phyloP scores from a whole-genome alignment of 2,797 vertebrate species.

The Sorex maritimensis region DNA sequence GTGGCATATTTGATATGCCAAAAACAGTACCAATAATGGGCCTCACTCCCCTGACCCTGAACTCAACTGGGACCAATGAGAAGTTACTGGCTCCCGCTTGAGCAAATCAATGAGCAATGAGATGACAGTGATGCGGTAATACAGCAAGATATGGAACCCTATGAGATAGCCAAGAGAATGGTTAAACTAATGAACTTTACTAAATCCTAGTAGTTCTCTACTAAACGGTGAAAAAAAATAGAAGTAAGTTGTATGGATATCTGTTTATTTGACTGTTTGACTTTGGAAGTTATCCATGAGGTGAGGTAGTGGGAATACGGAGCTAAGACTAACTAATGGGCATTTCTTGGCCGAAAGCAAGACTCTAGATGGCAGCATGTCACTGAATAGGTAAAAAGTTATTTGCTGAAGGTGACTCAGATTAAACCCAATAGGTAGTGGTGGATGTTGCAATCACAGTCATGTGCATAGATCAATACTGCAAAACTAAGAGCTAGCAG shows the following conservation, averaged over 20 bases:
- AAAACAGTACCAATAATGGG: too few relatives aligned
- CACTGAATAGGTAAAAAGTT: slow-evolving; percentile 45
- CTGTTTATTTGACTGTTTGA: slow-evolving; percentile 24
- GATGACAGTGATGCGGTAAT: too few relatives aligned
- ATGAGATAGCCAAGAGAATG: slow-evolving; percentile 1
- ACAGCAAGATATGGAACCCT: background rate
- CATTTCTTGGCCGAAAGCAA: slow-evolving; percentile 37
- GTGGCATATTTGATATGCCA: too few relatives aligned
- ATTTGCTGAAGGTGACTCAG: slow-evolving; percentile 25
- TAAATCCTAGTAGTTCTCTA: background rate
- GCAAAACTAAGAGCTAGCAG: background rate
- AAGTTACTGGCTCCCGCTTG: too few relatives aligned
- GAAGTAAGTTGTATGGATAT: background rate
- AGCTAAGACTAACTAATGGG: background rate
- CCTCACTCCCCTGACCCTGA: too few relatives aligned
- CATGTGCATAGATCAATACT: background rate
- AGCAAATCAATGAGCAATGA: too few relatives aligned
- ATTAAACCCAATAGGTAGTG: background rate
- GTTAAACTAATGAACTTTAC: background rate
- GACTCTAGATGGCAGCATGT: slow-evolving; percentile 83
- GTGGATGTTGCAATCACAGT: background rate
- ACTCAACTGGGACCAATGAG: too few relatives aligned
- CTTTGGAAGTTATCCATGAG: background rate
- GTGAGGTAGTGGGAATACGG: background rate
- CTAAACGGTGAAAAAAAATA: background rate